Percentiles rank a stretch among this genome's conserved stretches.
These are phyloP conservation scores for Chloroclysta siterata DNA, from an alignment of 2,888 invertebrate genomes.

Conservation along the genomic window DNA sequence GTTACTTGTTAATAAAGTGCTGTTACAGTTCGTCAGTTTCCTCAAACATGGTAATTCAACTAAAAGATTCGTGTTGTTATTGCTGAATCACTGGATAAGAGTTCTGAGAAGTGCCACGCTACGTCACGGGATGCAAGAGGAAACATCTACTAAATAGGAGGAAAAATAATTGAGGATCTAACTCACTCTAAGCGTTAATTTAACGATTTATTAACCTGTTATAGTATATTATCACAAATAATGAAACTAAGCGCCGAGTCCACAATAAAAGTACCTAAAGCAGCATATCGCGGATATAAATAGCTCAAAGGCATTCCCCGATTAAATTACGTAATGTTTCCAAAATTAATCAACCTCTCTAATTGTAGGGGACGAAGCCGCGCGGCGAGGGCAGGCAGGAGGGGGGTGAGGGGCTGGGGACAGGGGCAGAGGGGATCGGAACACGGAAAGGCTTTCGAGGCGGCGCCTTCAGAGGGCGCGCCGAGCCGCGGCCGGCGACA, in stretches of 20 bases:
- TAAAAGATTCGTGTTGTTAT: conserved; percentile 3
- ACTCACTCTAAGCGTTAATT: no score
- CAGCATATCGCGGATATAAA: conserved; percentile 31
- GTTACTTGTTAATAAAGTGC: neutral
- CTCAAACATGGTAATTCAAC: neutral
- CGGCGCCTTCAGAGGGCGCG: conserved; percentile 68
- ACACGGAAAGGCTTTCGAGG: conserved; percentile 84
- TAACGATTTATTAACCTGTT: neutral
- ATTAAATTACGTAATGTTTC: conserved; percentile 48
- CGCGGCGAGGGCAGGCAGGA: conserved; percentile 28
- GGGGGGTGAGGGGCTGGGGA: conserved; percentile 25
- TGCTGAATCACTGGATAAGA: conserved; percentile 16
- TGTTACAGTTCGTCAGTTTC: neutral
- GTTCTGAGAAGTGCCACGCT: conserved; percentile 6
- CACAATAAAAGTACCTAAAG: conserved; percentile 1
- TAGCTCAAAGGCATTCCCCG: conserved; percentile 30
- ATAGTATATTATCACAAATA: neutral
- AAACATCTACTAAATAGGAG: conserved; percentile 7
- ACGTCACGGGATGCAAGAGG: conserved; percentile 2
- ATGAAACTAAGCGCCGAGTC: neutral
- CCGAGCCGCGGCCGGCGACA: conserved; percentile 34
- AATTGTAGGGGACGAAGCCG: conserved; percentile 49
- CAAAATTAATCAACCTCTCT: conserved; percentile 52
- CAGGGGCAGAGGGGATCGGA: conserved; percentile 46
- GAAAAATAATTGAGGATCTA: conserved; percentile 2